A percentile compares a stretch with the other conserved stretches of the same genome.
Conservation (phyloP, 2,113 vertebrate genomes). For the Barbus barbus region DNA sequence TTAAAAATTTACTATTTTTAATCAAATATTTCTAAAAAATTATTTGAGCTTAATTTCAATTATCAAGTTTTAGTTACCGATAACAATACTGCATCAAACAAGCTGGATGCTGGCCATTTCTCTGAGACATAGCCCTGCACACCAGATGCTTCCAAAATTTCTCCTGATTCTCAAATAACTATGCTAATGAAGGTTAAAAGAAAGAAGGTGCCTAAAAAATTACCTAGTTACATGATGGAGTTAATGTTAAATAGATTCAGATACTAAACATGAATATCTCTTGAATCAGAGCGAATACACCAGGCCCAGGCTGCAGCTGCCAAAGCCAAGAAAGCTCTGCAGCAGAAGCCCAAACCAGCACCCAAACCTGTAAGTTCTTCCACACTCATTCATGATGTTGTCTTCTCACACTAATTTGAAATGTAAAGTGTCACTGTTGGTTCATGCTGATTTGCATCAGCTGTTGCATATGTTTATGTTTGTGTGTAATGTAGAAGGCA, state of each 20-base stretch:
- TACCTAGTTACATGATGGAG: background rate
- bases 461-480: slow-evolving; percentile 27
- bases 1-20: background rate
- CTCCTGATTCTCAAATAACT: background rate
- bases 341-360: slow-evolving; percentile 94
- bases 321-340: slow-evolving; percentile 94
- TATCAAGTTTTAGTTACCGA: background rate
- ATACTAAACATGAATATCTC: background rate
- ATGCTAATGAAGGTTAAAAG: background rate
- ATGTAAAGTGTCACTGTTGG: slow-evolving; percentile 13
- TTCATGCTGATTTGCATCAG: slow-evolving; percentile 12
- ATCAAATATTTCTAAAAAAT: background rate
- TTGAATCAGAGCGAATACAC: slow-evolving; percentile 88
- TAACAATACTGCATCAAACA: background rate
- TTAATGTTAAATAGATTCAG: background rate
- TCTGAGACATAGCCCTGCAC: background rate
- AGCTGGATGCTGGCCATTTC: too few relatives aligned
- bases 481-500: slow-evolving; percentile 79
- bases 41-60: background rate
- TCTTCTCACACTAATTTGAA: slow-evolving; percentile 10
- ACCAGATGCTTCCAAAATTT: background rate
- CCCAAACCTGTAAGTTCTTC: slow-evolving; percentile 84
- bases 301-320: slow-evolving; percentile 97
- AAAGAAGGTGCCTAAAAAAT: background rate
- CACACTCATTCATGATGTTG: background rate